These are phyloP conservation scores for Aphodius granarius DNA, from an alignment of 2,888 invertebrate species.

Conservation along the genomic window DNA sequence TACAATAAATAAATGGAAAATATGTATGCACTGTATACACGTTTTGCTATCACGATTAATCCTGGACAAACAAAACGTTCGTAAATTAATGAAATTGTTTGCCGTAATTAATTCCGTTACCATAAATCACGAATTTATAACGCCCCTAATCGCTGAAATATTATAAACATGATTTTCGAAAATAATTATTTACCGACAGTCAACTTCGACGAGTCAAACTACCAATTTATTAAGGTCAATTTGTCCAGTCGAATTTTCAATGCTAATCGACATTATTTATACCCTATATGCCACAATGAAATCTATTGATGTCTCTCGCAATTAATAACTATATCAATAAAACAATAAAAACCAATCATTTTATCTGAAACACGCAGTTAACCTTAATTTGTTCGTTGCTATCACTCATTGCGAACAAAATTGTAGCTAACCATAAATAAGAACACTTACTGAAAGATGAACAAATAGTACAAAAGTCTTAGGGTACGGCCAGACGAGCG, in stretches of 20 bases:
- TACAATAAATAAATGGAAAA: slow-evolving; percentile 12
- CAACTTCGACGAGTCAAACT: neutral
- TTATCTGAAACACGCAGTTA: neutral
- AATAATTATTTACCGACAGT: slow-evolving; percentile 16
- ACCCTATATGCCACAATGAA: neutral
- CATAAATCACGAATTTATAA: slow-evolving; percentile 20
- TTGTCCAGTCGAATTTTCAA: slow-evolving; percentile 9
- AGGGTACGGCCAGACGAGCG: no score
- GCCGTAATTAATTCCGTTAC: slow-evolving; percentile 18
- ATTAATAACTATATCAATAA: neutral
- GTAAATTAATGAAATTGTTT: slow-evolving; percentile 20
- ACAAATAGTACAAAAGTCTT: no score
- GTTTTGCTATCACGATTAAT: slow-evolving; percentile 6
- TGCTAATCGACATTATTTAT: neutral
- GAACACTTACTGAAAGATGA: no score
- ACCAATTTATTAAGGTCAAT: slow-evolving; percentile 10
- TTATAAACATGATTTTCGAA: slow-evolving; percentile 17
- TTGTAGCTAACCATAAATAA: no score
- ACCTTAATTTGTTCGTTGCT: neutral
- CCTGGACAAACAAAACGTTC: slow-evolving; percentile 16
- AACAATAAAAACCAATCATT: neutral
- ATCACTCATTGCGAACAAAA: neutral
- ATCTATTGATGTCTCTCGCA: neutral
- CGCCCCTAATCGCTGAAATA: slow-evolving; percentile 19
- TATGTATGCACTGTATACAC: slow-evolving; percentile 2